A percentile compares a stretch with the other conserved stretches of the same genome.
phyloP scores from a whole-genome alignment of 2,113 vertebrate species.

The Mungos mungo region DNA sequence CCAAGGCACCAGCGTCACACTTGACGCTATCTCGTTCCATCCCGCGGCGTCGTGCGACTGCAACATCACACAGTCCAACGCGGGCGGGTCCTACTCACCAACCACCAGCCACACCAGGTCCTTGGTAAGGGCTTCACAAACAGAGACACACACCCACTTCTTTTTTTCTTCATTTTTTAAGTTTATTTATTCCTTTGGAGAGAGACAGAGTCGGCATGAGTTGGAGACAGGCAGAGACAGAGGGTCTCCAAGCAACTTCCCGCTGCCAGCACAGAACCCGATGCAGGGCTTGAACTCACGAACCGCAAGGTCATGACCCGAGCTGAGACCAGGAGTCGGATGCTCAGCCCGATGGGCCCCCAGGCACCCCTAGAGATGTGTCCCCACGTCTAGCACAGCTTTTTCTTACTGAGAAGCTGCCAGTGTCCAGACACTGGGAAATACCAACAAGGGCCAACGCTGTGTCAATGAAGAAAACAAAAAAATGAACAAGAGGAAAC shows the following conservation, averaged over 20 bases:
- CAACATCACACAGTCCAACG: fast-evolving
- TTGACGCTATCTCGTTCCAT: fast-evolving
- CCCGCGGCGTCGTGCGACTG: fast-evolving
- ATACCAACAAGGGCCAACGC: no score
- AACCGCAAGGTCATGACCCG: no score
- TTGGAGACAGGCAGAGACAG: no score
- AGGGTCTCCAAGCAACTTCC: no score
- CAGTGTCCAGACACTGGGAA: background rate
- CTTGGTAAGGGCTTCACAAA: fast-evolving
- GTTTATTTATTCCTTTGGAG: no score
- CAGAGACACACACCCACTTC: fast-evolving
- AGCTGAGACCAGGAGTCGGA: no score
- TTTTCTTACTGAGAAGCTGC: background rate
- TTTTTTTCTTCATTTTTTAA: no score
- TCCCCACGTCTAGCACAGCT: background rate
- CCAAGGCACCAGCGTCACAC: fast-evolving
- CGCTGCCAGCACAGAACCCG: no score
- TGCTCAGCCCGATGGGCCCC: no score
- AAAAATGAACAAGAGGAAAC: fast-evolving
- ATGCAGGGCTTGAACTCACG: no score
- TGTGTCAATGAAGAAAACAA: background rate
- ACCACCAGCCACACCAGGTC: fast-evolving
- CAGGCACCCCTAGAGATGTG: fast-evolving
- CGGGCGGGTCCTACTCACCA: no score
- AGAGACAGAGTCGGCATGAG: no score